Conservation (phyloP, 2,113 vertebrate genomes). For the Penelope pileata region DNA sequence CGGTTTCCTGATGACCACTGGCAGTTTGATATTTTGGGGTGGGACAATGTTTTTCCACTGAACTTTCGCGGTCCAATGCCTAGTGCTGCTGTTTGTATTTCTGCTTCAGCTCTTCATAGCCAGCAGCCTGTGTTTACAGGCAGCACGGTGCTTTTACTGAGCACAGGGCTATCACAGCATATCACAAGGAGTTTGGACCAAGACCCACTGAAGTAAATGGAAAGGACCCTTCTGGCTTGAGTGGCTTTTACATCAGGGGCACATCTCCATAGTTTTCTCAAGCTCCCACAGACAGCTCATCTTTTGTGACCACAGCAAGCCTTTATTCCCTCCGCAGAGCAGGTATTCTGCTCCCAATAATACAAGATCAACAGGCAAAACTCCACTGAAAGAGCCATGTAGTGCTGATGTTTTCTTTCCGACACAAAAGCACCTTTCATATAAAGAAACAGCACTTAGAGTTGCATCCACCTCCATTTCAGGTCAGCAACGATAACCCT, state of each 20-base stretch:
- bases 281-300: background rate
- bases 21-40: background rate
- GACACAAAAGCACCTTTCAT: background rate
- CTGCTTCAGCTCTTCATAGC: background rate
- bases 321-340: background rate
- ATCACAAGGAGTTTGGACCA: background rate
- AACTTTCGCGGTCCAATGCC: background rate
- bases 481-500: background rate
- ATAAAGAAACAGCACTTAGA: background rate
- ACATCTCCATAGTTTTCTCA: background rate
- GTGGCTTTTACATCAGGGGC: background rate
- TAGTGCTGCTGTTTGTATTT: background rate
- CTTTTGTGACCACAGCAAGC: background rate
- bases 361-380: background rate
- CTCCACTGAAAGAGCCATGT: background rate
- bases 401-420: background rate
- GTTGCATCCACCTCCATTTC: background rate
- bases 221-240: background rate
- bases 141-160: background rate
- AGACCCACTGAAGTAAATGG: background rate
- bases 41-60: background rate
- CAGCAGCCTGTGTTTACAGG: rapidly evolving
- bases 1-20: background rate
- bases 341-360: background rate
- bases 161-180: background rate